These are phyloP conservation scores for Thumatha senex DNA, from an alignment of 2,888 invertebrate genomes.

Conservation along the genomic window DNA sequence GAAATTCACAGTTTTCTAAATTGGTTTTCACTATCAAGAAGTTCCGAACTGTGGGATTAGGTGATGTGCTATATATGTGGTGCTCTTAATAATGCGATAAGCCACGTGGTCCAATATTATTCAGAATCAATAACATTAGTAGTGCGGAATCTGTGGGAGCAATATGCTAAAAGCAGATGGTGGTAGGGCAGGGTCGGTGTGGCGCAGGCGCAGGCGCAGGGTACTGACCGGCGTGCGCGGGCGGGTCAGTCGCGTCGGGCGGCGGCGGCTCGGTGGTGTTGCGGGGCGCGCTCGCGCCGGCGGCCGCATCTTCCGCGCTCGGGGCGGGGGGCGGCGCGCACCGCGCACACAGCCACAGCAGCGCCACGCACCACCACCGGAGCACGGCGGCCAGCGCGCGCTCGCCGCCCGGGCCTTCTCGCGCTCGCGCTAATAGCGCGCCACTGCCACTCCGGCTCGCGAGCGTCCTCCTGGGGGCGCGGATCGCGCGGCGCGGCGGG, in stretches of 20 bases:
- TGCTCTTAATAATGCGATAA: background rate
- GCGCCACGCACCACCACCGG: conserved; percentile 82
- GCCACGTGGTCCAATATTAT: conserved; percentile 15
- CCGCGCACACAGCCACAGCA: conserved; percentile 81
- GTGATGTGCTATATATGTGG: too few relatives aligned
- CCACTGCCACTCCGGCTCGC: conserved; percentile 52
- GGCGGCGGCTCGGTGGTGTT: conserved; percentile 66
- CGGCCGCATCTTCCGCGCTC: conserved; percentile 75
- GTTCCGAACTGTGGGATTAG: too few relatives aligned
- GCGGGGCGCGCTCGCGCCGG: conserved; percentile 72
- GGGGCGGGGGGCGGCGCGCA: conserved; percentile 75
- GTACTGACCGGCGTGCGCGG: conserved; percentile 72
- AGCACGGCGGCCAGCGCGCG: conserved; percentile 82
- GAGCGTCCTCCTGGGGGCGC: conserved; percentile 59
- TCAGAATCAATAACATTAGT: background rate
- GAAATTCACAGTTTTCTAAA: too few relatives aligned
- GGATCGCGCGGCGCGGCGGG: conserved; percentile 59
- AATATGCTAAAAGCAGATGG: background rate
- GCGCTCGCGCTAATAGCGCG: conserved; percentile 66
- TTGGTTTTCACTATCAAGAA: too few relatives aligned
- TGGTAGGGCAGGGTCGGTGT: conserved; percentile 4
- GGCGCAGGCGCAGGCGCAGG: conserved; percentile 20
- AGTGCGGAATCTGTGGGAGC: background rate
- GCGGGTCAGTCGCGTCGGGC: conserved; percentile 56
- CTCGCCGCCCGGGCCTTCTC: conserved; percentile 76